These are phyloP conservation scores for Brachyhypopomus occidentalis DNA, from an alignment of 2,113 vertebrate species.

Conservation along the genomic window DNA sequence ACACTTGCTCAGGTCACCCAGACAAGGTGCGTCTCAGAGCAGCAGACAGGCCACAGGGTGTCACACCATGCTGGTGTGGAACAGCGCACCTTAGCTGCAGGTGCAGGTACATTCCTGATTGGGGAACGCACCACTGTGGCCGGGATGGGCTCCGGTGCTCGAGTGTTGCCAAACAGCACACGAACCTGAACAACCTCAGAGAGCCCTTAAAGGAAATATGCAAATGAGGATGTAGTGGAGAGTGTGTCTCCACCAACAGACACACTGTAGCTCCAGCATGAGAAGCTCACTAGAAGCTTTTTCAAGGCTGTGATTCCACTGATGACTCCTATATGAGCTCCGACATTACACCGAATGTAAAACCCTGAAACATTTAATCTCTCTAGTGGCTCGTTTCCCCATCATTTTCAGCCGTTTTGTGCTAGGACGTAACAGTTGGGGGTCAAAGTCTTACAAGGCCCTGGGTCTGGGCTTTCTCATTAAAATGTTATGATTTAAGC, in stretches of 20 bases:
- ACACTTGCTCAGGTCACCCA: slow-evolving; percentile 15
- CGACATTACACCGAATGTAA: no score
- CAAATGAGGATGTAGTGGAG: background rate
- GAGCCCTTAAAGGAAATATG: slow-evolving; percentile 21
- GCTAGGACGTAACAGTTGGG: no score
- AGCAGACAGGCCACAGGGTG: background rate
- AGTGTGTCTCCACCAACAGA: background rate
- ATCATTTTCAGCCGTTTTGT: no score
- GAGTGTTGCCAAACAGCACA: no score
- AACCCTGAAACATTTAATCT: no score
- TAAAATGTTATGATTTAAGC: background rate
- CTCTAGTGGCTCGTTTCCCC: no score
- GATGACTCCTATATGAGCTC: no score
- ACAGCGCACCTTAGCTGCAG: background rate
- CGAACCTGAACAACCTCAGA: background rate
- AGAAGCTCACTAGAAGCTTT: background rate
- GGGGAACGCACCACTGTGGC: background rate
- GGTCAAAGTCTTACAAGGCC: no score
- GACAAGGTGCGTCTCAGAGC: slow-evolving; percentile 5
- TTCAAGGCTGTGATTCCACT: no score
- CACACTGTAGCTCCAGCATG: background rate
- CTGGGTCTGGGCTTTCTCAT: background rate
- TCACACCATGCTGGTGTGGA: background rate
- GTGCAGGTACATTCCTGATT: background rate
- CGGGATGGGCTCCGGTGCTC: no score